phyloP scores from a whole-genome alignment of 1,140 invertebrate genomes.

The Eciton burchellii region DNA sequence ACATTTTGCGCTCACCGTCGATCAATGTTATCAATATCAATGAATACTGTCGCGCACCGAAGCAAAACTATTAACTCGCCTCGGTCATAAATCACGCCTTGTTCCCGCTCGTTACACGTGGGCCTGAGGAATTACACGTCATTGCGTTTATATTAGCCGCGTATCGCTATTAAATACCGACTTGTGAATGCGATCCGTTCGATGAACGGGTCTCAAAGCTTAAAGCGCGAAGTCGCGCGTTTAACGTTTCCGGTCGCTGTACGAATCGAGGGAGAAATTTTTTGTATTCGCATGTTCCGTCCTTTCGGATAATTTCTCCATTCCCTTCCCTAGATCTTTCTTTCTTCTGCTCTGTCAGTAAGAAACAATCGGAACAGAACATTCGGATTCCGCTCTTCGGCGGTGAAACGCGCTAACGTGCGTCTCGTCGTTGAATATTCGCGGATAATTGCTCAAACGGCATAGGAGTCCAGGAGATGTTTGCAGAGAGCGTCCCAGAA shows the following conservation, averaged over 20 bases:
- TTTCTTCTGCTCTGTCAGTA: too few species aligned
- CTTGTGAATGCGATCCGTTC: conserved; percentile 26
- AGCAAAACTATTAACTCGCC: conserved; percentile 45
- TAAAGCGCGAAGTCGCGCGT: background rate
- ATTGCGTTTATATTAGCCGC: conserved; percentile 41
- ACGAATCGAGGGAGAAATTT: background rate
- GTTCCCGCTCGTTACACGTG: conserved; percentile 15
- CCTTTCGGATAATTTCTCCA: background rate
- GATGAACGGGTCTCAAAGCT: background rate
- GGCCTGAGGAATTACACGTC: conserved; percentile 42
- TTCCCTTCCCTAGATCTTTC: too few species aligned
- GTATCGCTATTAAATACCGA: conserved; percentile 27
- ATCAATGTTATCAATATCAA: conserved; percentile 53
- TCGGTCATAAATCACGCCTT: conserved; percentile 55
- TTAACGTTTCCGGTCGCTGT: background rate
- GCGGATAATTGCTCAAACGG: background rate
- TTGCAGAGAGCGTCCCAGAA: background rate
- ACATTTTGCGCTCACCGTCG: conserved; percentile 27
- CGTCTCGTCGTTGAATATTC: background rate
- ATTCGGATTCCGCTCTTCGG: background rate
- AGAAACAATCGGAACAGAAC: background rate
- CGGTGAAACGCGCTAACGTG: background rate
- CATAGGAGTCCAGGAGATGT: too few species aligned
- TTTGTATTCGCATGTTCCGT: background rate
- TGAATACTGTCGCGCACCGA: conserved; percentile 41